Base-by-base conservation (phyloP, 1,140 invertebrate species). In the Tribolium madens region DNA sequence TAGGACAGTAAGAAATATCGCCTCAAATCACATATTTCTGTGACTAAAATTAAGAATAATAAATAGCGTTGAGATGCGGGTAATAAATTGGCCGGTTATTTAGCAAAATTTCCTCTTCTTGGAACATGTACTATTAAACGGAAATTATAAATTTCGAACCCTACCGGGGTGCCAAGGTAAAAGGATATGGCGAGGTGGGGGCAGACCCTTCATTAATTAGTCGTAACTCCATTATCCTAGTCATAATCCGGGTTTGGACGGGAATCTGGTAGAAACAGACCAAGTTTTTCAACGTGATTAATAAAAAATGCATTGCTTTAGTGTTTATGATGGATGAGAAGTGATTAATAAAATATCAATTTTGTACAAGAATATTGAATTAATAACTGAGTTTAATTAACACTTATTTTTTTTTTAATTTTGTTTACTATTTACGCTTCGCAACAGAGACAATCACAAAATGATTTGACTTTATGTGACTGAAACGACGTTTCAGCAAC, bases 131-230 rank as follows among this genome's bases (percentile, higher is more conserved):
- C 69, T 72, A 76, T 79, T 73, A 73, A 79, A 76, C 77, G 77
- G 77, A 79, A 79, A 79, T 79, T 79, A 79, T 79, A 79, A 76
- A 79, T 79, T 75, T 70, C 68, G 57, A 26, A 71, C 31, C 52
- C 46, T 26, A 47, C 68, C 18, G 10, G 21, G 14, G 21, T 21
- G 57, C 14, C 12, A 64, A 64, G 57, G 57, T 64, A 26, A 64
- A 64, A 64, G 57, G 57, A 64, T 64, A 64, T 64, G 57, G 26
- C 57, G 26, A 64, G 31, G 57, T 64, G 26, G 57, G 52, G 57
- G 57, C 57, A 18, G 57, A 33, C 57, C 57, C 57, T 64, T 64
- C 57, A 64, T 64, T 64, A 64, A 64, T 64, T 64, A 64, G 57
- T 64, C 57, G 57, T 64, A 64, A 64, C 57, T 64, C 57, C 57